Evolutionary conservation across 2,888 invertebrate genomes (phyloP).

Genomic region (Odontothrips loti): DNA sequence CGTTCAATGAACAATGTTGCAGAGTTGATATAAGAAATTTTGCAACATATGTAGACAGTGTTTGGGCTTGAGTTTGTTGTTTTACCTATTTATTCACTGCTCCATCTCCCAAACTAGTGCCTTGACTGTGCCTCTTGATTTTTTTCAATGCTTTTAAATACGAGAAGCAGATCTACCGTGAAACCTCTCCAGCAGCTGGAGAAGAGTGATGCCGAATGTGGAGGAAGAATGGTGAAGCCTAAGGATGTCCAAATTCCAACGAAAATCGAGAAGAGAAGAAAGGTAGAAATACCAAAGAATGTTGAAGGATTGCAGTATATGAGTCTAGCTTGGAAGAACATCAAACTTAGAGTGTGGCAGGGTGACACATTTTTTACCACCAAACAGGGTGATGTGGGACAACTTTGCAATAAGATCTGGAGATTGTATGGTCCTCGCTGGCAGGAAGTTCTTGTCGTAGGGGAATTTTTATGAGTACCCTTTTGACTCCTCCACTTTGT

Average conservation of each 20-base stretch:
- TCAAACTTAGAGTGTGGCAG: not conserved
- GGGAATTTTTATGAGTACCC: not conserved
- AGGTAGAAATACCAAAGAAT: not conserved
- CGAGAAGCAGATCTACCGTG: not conserved
- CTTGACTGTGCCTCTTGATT: too few species aligned
- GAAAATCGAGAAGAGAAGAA: not conserved
- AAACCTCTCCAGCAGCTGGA: not conserved
- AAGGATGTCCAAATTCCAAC: not conserved
- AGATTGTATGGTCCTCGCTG: not conserved
- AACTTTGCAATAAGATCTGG: not conserved
- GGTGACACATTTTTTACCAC: not conserved
- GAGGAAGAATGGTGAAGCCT: not conserved
- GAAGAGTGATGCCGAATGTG: not conserved
- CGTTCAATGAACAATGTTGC: too few species aligned
- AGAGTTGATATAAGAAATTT: too few species aligned
- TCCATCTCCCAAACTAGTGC: too few species aligned
- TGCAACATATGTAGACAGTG: too few species aligned
- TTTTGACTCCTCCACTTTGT: not conserved
- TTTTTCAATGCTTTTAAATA: too few species aligned
- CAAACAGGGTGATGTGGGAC: not conserved
- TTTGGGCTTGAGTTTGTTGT: too few species aligned
- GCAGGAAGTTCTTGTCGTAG: not conserved
- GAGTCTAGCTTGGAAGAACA: not conserved
- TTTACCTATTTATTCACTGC: too few species aligned
- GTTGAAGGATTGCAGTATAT: not conserved